Evolutionary conservation across 2,797 vertebrate genomes (phyloP), one percentile per base, ranked within the genome.

Genomic region (Anguilla megastoma): DNA sequence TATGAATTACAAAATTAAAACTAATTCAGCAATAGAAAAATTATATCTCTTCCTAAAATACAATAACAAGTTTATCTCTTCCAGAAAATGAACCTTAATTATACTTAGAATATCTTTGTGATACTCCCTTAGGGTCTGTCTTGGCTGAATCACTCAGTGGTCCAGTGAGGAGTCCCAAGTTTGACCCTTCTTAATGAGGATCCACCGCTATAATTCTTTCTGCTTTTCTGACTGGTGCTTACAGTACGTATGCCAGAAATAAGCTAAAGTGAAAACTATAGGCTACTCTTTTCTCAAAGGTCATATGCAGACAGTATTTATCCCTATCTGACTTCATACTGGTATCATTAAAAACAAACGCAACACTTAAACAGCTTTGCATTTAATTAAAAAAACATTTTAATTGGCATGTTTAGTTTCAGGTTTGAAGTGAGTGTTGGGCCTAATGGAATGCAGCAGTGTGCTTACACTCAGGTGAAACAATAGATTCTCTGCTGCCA

Each of bases 291-390:
- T 56, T 66, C 33, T 2, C 36, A 3, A 36, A 79, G 74, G 74
- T 3, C 74, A 79, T 58, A 63, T 60, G 58, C 58, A 58, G 27
- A 69, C 41, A 87, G n/a, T 21, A 3, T 50, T 63, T 83, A 48
- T 85, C 85, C 85, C 27, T 24, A n/a, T 33, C 48, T 88, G 87
- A 86, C 41, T 60, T 30, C 86, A 83, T 45, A 48, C 63, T 54
- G 48, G 27, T 7, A 1, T n/a, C 52, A 30, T 50, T 74, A 33
- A 54, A 86, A 74, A 52, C 0, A 83, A 83, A 69, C 14, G 2
- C 24, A 71, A 27, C 9, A 9, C 12, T 41, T 14, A 12, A 12
- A 76, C 74, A 79, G 74, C 45, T 21, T 36, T 16, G 36, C 33
- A 41, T 41, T 79, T 6, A 79, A 36, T 18, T 16, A 6, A 79